phyloP scores from a whole-genome alignment of 2,888 invertebrate genomes.

The Heliconius ismenius region DNA sequence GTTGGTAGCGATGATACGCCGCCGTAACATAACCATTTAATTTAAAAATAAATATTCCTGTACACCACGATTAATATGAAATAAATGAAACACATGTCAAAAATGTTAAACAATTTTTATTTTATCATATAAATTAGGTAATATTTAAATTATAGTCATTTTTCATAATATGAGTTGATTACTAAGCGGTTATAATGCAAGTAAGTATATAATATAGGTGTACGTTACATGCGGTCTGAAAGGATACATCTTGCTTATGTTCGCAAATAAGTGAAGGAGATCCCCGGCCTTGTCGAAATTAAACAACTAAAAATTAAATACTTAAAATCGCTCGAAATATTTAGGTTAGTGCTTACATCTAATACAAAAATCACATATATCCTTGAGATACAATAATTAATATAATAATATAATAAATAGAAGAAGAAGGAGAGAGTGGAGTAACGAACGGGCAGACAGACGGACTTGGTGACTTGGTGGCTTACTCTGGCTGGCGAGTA shows the following conservation, averaged over 20 bases:
- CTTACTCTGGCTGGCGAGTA: background rate
- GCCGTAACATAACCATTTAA: background rate
- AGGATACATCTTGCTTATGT: constrained; percentile 75
- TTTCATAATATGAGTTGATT: constrained; percentile 61
- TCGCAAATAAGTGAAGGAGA: constrained; percentile 72
- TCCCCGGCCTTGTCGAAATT: constrained; percentile 49
- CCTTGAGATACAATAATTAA: constrained; percentile 58
- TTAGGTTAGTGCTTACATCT: constrained; percentile 67
- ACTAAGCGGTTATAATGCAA: constrained; percentile 61
- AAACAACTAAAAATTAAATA: constrained; percentile 51
- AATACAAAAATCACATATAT: constrained; percentile 77
- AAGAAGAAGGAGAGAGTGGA: constrained; percentile 74
- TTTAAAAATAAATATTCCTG: background rate
- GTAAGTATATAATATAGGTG: constrained; percentile 37
- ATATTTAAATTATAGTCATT: constrained; percentile 60
- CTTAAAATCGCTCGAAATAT: constrained; percentile 52
- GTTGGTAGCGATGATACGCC: constrained; percentile 38
- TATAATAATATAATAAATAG: constrained; percentile 62
- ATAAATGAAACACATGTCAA: constrained; percentile 52
- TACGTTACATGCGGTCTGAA: constrained; percentile 51
- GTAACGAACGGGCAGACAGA: constrained; percentile 66
- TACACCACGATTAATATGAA: constrained; percentile 39
- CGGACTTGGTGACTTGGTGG: constrained; percentile 23
- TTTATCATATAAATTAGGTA: constrained; percentile 68
- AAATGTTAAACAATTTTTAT: constrained; percentile 70